These are phyloP conservation scores for Sciurus niger DNA, from an alignment of 2,113 vertebrate species.

Conservation along the genomic window DNA sequence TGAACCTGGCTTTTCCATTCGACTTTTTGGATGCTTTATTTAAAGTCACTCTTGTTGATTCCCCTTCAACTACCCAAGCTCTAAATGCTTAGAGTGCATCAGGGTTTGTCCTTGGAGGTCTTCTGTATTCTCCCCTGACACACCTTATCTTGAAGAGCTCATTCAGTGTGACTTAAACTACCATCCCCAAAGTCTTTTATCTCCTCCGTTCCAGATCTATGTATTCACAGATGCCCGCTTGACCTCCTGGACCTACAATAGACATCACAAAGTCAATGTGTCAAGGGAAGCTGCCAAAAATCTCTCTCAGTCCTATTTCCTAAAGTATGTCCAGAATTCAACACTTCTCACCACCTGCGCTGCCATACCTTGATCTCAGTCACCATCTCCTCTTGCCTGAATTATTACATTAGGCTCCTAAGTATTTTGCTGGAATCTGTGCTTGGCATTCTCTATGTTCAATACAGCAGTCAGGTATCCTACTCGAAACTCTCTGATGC, in stretches of 20 bases:
- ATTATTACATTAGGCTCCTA: background rate
- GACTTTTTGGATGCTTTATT: background rate
- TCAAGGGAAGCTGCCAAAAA: background rate
- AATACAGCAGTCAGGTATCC: background rate
- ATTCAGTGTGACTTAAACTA: background rate
- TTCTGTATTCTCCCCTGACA: background rate
- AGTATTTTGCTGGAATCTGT: background rate
- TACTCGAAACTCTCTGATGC: background rate
- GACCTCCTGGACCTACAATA: background rate
- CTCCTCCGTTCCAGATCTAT: background rate
- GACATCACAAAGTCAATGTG: background rate
- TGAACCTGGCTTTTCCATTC: background rate
- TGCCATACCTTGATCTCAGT: background rate
- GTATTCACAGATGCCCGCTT: accelerated
- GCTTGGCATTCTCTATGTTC: background rate
- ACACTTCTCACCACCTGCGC: background rate
- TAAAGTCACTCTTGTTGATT: background rate
- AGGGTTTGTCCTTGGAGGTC: background rate
- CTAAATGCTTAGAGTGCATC: too few species aligned
- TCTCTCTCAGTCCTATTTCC: background rate
- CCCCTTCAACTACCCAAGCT: background rate
- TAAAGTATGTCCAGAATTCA: background rate
- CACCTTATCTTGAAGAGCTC: background rate
- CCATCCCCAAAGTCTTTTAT: background rate
- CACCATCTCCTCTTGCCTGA: background rate